Base-by-base conservation (phyloP, 1,140 invertebrate genomes). In the Lycorma delicatula region DNA sequence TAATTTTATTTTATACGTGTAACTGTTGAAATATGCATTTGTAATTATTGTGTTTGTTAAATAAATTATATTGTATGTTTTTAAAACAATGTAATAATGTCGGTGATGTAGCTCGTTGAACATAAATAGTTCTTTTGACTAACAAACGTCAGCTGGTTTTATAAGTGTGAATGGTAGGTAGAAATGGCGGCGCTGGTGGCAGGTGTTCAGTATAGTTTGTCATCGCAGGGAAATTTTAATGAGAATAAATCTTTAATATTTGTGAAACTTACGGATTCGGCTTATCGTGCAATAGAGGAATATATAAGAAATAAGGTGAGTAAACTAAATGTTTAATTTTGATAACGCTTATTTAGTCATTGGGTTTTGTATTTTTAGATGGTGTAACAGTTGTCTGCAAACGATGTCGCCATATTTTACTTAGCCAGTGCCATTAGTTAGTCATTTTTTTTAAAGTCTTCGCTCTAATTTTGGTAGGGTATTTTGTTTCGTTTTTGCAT, bases 191-290 rank as follows among this genome's bases (percentile, higher is more conserved):
- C 87, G 81, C 86, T 93, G 80, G 85, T 86, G 80, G 86, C 91
- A 85, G 90, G 90, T 82, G 83, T 86, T 79, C 86, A 92, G 81
- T 94, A 93, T 89, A 89, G 88, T 79, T 87, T 93, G 81, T 90
- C 89, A 79, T 91, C 91, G 73, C 86, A 88, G 74, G 82, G 80
- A 77, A 82, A 81, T 81, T 84, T 83, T 79, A 81, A 85, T 79
- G 85, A 85, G 78, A 84, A 84, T 77, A 93, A 92, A 79, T 85
- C 89, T 70, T 81, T 93, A 72, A 83, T 94, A 74, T 92, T 92
- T 79, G 88, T 94, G 71, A 95, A 93, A 83, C 80, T 94, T 70
- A 95, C 91, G 67, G 92, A 95, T 82, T 93, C 92, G 60, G 88
- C 91, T 64, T 79, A 86, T 66, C 87, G 86, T 78, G 87, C 90